Conservation (phyloP, 2,888 invertebrate species). For the Lithophane leautieri region DNA sequence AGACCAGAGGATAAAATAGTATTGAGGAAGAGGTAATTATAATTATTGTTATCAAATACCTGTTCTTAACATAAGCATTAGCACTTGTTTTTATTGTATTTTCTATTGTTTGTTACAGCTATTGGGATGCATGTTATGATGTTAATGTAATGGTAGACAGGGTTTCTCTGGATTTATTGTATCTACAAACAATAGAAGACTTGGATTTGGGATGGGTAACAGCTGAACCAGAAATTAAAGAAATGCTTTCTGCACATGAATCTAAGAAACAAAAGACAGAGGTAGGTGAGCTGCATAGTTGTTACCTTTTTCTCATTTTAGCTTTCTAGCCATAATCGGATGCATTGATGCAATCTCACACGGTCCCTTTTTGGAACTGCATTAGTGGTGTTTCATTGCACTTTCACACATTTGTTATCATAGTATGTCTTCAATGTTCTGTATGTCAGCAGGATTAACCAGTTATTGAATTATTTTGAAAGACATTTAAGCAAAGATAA, state of each 20-base stretch:
- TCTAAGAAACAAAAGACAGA: constrained; percentile 95
- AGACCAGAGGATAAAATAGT: constrained; percentile 94
- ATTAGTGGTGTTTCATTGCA: not conserved
- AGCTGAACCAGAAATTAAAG: constrained; percentile 92
- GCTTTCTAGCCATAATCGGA: not conserved
- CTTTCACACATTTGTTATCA: not conserved
- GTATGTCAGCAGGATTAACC: constrained; percentile 4
- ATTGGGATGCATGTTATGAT: constrained; percentile 97
- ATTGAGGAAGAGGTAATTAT: constrained; percentile 94
- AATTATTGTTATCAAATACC: constrained; percentile 24
- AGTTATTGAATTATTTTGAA: not conserved
- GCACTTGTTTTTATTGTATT: not conserved
- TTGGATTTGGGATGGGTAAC: constrained; percentile 96
- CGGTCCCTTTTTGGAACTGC: not conserved
- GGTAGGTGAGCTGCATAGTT: constrained; percentile 83
- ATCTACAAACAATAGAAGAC: constrained; percentile 96
- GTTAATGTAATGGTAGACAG: constrained; percentile 95
- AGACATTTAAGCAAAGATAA: constrained; percentile 1
- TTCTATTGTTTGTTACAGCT: constrained; percentile 89
- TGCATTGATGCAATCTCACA: not conserved
- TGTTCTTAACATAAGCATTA: not conserved
- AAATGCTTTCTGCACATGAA: constrained; percentile 93
- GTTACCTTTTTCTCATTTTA: not conserved
- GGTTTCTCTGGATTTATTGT: constrained; percentile 95
- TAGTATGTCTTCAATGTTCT: not conserved